A percentile compares a stretch with the other conserved stretches of the same genome.
phyloP scores from a whole-genome alignment of 2,113 vertebrate genomes.

The Dolichotis patagonum region DNA sequence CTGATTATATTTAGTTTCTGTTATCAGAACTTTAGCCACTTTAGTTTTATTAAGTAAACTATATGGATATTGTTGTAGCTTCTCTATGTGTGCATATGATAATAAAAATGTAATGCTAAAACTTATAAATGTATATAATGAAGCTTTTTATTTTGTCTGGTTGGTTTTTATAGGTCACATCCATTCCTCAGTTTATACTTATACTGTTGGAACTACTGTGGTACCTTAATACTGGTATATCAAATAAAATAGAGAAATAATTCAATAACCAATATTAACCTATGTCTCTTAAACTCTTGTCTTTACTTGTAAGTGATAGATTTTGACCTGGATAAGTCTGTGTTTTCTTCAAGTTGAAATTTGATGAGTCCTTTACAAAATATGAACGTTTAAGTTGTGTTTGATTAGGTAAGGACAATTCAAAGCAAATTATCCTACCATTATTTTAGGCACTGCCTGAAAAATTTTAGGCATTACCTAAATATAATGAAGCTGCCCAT shows the following conservation, averaged over 20 bases:
- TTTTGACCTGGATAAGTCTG: background rate
- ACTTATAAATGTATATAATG: background rate
- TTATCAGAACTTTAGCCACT: background rate
- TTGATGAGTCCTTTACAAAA: background rate
- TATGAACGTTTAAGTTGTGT: background rate
- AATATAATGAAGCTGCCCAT: background rate
- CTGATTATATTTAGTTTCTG: background rate
- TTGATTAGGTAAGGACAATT: background rate
- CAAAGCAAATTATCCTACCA: background rate
- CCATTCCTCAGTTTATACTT: background rate
- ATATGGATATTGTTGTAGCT: background rate
- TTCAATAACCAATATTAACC: background rate
- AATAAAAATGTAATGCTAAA: background rate
- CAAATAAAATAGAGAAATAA: slow-evolving; percentile 7
- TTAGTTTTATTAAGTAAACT: background rate
- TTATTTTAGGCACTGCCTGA: background rate
- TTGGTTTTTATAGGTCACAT: background rate
- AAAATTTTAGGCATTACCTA: background rate
- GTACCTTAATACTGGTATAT: background rate
- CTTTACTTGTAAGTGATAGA: background rate
- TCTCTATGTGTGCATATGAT: background rate
- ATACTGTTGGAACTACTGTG: background rate
- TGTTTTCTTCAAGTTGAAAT: background rate
- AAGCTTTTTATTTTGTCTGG: background rate
- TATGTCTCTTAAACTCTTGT: background rate